Base-by-base conservation (phyloP, 2,113 vertebrate genomes). In the Andinoacara biseriatus region DNA sequence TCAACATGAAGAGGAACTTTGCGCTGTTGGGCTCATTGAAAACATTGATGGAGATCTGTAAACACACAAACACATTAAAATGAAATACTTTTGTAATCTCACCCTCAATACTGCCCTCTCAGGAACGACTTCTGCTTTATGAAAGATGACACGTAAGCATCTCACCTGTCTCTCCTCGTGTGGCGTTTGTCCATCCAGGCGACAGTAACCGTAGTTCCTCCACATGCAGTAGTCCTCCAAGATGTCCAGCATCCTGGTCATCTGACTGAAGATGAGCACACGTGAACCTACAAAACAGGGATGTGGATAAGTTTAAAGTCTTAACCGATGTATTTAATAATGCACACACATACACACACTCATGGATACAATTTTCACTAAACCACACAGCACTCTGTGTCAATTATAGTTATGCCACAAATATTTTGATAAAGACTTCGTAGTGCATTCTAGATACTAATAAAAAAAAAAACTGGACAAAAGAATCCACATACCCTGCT, bases 151-250 rank as follows among this genome's bases (percentile, higher is more conserved):
- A 61, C 7, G 4, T 2, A 2, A 22, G 14, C 10, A 18, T 81
- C 92, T 72, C 82, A 98, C 98, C 95, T 99, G 98, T 98, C 98
- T 96, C 79, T 99, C 98, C 2, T 99, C 98, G 4, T 99, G 98
- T 10, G 98, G 97, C 0, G 98, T 99, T 89, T 99, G 97, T 20
- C 98, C 98, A 89, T 99, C 98, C 92, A 99, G 93, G 29, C 98
- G 96, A 61, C 98, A 99, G 65, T 99, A 99, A 31, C 96, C 96
- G 0, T 98, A 98, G 90, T 98, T 98, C 90, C 97, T 96, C 98
- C 98, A 99, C 98, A 99, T 99, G 85, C 98, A 99, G 74, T 99
- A 99, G 92, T 99, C 98, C 95, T 99, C 98, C 95, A 99, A 94
- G 94, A 99, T 99, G 92, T 99, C 98, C 82, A 99, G 93, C 80